Evolutionary conservation across 2,797 vertebrate species (phyloP).

Genomic region (Knipowitschia caucasica): DNA sequence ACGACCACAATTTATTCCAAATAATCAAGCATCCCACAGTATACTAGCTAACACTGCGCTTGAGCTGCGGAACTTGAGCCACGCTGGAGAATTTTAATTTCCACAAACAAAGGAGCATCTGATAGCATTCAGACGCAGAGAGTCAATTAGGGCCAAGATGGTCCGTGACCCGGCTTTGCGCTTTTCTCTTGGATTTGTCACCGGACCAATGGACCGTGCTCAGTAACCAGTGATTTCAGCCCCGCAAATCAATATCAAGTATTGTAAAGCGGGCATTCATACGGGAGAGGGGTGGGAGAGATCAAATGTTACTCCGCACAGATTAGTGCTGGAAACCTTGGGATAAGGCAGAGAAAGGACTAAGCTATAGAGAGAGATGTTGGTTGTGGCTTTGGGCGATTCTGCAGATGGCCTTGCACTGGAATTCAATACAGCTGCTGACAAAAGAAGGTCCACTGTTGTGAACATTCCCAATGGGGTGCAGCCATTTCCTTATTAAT

Average conservation of each 20-base stretch:
- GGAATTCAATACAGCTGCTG: constrained; percentile 73
- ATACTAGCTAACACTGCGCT: background rate
- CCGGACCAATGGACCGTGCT: constrained; percentile 46
- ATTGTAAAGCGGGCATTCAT: constrained; percentile 63
- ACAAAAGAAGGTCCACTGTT: constrained; percentile 72
- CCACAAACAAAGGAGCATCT: constrained; percentile 30
- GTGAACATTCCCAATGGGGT: constrained; percentile 62
- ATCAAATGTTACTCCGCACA: constrained; percentile 63
- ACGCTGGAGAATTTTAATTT: constrained; percentile 26
- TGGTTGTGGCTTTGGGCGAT: constrained; percentile 37
- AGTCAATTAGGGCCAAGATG: constrained; percentile 38
- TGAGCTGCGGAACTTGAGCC: constrained; percentile 10
- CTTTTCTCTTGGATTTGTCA: constrained; percentile 23
- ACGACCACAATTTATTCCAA: background rate
- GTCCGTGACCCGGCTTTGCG: constrained; percentile 22
- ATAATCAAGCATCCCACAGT: background rate
- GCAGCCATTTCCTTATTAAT: constrained; percentile 74
- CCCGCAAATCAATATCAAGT: constrained; percentile 61
- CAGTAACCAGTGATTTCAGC: constrained; percentile 40
- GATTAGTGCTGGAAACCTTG: constrained; percentile 64
- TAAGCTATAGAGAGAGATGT: constrained; percentile 20
- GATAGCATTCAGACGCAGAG: constrained; percentile 18
- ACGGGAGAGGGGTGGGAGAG: constrained; percentile 22
- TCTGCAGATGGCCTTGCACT: constrained; percentile 65
- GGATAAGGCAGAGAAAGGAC: constrained; percentile 39